Evolutionary conservation across 1,140 invertebrate genomes (phyloP).

Genomic region (Penaeus vannamei): DNA sequence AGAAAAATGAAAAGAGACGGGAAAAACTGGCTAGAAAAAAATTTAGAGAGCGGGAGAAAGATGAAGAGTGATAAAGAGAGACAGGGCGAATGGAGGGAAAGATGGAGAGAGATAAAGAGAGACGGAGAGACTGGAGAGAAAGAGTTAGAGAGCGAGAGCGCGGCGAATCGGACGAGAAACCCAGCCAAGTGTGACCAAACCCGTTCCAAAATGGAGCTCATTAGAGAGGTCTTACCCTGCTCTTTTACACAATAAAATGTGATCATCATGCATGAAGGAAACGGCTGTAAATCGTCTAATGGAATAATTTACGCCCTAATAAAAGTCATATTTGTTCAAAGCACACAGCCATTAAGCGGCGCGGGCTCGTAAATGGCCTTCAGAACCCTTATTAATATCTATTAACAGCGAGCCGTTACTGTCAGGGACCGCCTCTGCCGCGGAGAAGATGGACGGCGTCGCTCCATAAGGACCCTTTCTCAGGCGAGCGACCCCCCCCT

Average conservation of each 20-base stretch:
- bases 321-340: constrained; percentile 63
- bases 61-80: neutral
- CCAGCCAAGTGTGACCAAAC: constrained; percentile 39
- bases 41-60: too few species aligned
- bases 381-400: constrained; percentile 59
- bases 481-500: too few species aligned
- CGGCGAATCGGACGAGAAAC: neutral
- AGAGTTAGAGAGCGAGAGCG: neutral
- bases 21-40: too few species aligned
- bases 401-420: constrained; percentile 49
- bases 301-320: constrained; percentile 58
- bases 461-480: too few species aligned
- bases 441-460: neutral
- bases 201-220: constrained; percentile 16
- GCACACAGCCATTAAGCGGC: constrained; percentile 42
- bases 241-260: constrained; percentile 59
- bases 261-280: constrained; percentile 53
- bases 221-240: constrained; percentile 13
- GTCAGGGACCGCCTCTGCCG: constrained; percentile 1
- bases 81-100: neutral
- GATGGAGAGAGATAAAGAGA: neutral
- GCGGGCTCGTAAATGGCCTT: constrained; percentile 42
- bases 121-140: neutral
- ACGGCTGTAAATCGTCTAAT: constrained; percentile 60
- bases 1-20: too few species aligned